Conservation (phyloP, 2,797 vertebrate species). For the Bradypodion ventrale region DNA sequence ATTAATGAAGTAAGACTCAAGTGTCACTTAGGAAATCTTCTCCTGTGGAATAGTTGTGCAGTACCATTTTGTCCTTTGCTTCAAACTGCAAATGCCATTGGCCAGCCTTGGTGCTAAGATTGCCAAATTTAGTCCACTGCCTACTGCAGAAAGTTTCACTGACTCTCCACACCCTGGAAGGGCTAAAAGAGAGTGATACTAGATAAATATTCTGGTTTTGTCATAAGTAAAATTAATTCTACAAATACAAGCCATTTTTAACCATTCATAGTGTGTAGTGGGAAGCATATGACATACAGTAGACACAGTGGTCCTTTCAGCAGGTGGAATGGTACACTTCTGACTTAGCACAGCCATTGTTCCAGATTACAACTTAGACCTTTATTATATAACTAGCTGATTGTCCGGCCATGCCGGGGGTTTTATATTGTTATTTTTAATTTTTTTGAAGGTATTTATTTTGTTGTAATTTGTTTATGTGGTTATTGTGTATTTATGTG, state of each 20-base stretch:
- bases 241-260: not conserved
- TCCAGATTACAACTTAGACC: conserved; percentile 21
- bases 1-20: not conserved
- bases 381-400: conserved; percentile 42
- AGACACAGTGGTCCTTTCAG: not conserved
- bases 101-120: not conserved
- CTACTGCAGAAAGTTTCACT: not conserved
- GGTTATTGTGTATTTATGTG: too few relatives aligned
- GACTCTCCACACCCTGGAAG: not conserved
- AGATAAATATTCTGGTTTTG: not conserved
- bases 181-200: not conserved
- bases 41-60: not conserved
- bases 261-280: not conserved
- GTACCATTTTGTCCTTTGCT: not conserved
- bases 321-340: not conserved
- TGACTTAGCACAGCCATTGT: conserved; percentile 27
- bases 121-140: not conserved
- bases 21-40: not conserved
- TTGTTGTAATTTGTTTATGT: too few relatives aligned
- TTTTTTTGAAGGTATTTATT: too few relatives aligned
- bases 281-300: not conserved
- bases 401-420: too few relatives aligned
- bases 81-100: not conserved
- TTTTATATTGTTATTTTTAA: too few relatives aligned
- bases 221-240: not conserved